These are phyloP conservation scores for Tragelaphus buxtoni DNA, from an alignment of 2,113 vertebrate species.

Conservation along the genomic window DNA sequence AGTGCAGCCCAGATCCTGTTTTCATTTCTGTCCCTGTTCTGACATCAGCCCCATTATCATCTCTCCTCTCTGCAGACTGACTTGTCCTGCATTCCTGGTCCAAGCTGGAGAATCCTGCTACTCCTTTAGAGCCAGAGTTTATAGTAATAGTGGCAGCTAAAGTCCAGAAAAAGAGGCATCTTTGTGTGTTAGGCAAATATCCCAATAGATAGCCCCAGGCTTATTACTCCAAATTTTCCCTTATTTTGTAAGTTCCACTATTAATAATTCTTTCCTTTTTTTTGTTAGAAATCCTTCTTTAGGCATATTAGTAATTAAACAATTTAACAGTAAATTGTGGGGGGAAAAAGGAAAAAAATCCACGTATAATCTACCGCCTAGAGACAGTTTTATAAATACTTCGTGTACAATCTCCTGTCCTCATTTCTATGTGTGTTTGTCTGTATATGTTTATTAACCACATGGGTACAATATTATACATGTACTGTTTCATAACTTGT, in stretches of 20 bases:
- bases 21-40: neutral
- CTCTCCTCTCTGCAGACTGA: neutral
- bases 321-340: neutral
- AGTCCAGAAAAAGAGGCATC: neutral
- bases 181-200: neutral
- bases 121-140: neutral
- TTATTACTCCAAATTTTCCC: neutral
- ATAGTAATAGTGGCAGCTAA: neutral
- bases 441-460: neutral
- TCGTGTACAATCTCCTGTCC: neutral
- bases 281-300: neutral
- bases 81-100: neutral
- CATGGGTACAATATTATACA: neutral
- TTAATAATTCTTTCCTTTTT: neutral
- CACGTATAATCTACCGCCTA: neutral
- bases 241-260: neutral
- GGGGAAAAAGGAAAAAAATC: rapidly evolving
- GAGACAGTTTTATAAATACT: neutral
- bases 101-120: neutral
- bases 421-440: neutral
- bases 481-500: neutral
- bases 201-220: neutral
- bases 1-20: neutral
- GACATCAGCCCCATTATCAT: neutral
- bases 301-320: neutral